Percentiles rank a stretch among this genome's conserved stretches.
Conservation (phyloP, 2,113 vertebrate species). For the Carassius carassius region DNA sequence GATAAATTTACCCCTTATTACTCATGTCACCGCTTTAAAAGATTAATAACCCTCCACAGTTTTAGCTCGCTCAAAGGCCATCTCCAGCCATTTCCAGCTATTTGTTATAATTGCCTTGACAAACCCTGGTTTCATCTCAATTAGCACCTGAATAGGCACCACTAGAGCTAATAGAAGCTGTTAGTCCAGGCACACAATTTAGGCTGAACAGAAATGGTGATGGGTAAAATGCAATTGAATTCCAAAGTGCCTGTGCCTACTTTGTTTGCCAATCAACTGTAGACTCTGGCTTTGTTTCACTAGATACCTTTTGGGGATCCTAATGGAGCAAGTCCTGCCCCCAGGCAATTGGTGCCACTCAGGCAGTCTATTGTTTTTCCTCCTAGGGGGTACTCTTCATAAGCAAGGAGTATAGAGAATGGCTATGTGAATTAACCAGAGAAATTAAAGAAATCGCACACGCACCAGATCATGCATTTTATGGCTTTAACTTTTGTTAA, state of each 20-base stretch:
- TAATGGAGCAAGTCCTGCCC: constrained; percentile 62
- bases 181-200: constrained; percentile 80
- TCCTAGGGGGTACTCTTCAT: constrained; percentile 57
- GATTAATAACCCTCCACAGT: constrained; percentile 86
- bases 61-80: constrained; percentile 86
- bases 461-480: constrained; percentile 51
- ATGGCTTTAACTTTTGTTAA: constrained; percentile 51
- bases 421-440: constrained; percentile 60
- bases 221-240: constrained; percentile 69
- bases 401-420: constrained; percentile 49
- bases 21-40: constrained; percentile 90
- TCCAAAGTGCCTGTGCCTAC: constrained; percentile 64
- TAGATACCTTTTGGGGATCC: constrained; percentile 62
- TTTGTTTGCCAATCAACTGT: constrained; percentile 65
- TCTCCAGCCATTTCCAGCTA: constrained; percentile 93
- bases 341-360: constrained; percentile 62
- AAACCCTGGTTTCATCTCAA: constrained; percentile 93
- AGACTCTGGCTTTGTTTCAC: constrained; percentile 60
- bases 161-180: constrained; percentile 88
- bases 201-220: constrained; percentile 61
- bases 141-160: constrained; percentile 93
- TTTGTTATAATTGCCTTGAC: constrained; percentile 97
- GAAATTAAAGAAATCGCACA: constrained; percentile 58
- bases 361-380: constrained; percentile 58
- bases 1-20: constrained; percentile 95